A percentile compares a stretch with the other conserved stretches of the same genome.
Evolutionary conservation across 1,140 invertebrate genomes (phyloP).

Genomic region (Drosophila santomea): DNA sequence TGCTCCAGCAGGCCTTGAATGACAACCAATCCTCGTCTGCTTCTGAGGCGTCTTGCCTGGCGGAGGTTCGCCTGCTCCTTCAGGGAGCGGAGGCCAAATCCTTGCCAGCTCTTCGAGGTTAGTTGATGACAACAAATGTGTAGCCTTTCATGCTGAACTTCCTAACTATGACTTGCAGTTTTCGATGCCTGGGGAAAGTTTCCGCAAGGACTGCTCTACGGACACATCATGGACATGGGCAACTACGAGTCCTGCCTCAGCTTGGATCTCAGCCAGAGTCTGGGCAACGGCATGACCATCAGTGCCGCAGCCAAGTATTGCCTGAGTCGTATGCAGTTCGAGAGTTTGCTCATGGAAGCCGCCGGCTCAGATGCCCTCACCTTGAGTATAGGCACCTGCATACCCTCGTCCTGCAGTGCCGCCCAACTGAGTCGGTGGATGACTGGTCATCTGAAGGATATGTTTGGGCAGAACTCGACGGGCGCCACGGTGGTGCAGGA

Average conservation of each 20-base stretch:
- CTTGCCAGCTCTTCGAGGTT: slow-evolving; percentile 56
- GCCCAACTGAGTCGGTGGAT: slow-evolving; percentile 53
- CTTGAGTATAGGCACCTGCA: slow-evolving; percentile 59
- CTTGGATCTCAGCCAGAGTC: neutral
- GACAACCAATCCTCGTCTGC: slow-evolving; percentile 2
- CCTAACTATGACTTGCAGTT: slow-evolving; percentile 30
- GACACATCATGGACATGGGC: slow-evolving; percentile 72
- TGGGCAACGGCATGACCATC: neutral
- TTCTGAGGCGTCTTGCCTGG: slow-evolving; percentile 28
- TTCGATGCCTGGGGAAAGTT: slow-evolving; percentile 79
- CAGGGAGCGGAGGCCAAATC: slow-evolving; percentile 23
- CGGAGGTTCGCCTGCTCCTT: slow-evolving; percentile 34
- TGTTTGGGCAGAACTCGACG: slow-evolving; percentile 26
- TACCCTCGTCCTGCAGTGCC: slow-evolving; percentile 54
- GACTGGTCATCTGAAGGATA: slow-evolving; percentile 15
- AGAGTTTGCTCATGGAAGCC: slow-evolving; percentile 19
- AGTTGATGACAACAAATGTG: neutral
- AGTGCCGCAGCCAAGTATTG: slow-evolving; percentile 57
- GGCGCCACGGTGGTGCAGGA: slow-evolving; percentile 43
- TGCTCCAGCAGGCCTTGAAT: slow-evolving; percentile 47
- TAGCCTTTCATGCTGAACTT: neutral
- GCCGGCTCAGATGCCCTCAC: slow-evolving; percentile 9
- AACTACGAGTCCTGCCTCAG: slow-evolving; percentile 71
- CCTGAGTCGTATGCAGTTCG: slow-evolving; percentile 50
- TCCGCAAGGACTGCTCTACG: slow-evolving; percentile 73